Conservation (phyloP, 2,888 invertebrate genomes). For the Neoscelio sp. region DNA sequence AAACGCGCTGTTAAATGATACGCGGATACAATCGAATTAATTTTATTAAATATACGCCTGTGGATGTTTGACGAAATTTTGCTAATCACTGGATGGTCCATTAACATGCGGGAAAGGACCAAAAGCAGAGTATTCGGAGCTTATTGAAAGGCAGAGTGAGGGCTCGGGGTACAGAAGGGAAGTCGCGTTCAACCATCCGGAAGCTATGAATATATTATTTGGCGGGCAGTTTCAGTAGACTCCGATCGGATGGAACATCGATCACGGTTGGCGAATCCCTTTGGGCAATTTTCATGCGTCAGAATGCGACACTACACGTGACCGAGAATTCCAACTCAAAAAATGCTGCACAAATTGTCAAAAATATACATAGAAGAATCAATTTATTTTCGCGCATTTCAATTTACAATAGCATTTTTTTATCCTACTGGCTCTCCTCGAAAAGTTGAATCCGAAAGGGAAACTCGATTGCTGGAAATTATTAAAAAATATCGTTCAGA, state of each 20-base stretch:
- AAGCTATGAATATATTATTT: conserved; percentile 83
- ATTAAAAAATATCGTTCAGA: too few species aligned
- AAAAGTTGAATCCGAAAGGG: background rate
- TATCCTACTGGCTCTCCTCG: background rate
- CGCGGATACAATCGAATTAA: conserved; percentile 39
- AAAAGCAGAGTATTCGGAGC: conserved; percentile 64
- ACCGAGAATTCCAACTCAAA: conserved; percentile 52
- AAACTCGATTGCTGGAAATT: conserved; percentile 23
- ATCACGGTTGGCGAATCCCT: conserved; percentile 82
- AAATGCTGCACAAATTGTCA: conserved; percentile 28
- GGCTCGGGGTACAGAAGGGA: conserved; percentile 66
- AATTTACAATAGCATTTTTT: conserved; percentile 31
- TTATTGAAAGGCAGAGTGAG: conserved; percentile 63
- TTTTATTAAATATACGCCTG: conserved; percentile 45
- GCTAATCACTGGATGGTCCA: conserved; percentile 65
- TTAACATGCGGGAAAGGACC: conserved; percentile 66
- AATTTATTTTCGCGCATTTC: conserved; percentile 42
- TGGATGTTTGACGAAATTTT: conserved; percentile 61
- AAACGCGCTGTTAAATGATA: conserved; percentile 10
- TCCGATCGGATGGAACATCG: conserved; percentile 81
- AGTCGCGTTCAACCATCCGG: conserved; percentile 81
- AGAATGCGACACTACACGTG: conserved; percentile 76
- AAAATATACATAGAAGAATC: conserved; percentile 43
- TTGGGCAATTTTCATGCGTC: conserved; percentile 83
- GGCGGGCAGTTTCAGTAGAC: conserved; percentile 81